phyloP scores from a whole-genome alignment of 2,888 invertebrate species.

The Drosophila villosipedis region DNA sequence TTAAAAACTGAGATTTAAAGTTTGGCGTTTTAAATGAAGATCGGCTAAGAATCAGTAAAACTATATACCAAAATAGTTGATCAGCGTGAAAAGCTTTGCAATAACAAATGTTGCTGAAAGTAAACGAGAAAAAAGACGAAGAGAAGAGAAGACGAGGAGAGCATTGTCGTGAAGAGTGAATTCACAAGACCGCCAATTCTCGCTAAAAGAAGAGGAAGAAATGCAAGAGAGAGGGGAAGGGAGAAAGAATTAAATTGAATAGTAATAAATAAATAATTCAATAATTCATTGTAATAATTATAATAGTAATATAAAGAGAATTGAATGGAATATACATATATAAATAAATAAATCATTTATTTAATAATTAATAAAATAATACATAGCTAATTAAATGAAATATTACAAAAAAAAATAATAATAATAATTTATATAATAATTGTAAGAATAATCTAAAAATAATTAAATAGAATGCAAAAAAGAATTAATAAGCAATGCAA shows the following conservation, averaged over 20 bases:
- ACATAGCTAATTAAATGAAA: neutral
- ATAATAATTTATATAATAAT: neutral
- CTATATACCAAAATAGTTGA: neutral
- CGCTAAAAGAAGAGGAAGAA: neutral
- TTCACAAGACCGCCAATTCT: neutral
- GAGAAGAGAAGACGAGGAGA: neutral
- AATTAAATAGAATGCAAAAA: neutral
- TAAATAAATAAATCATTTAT: neutral
- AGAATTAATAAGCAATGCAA: neutral
- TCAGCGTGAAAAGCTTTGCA: neutral
- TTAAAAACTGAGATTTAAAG: neutral
- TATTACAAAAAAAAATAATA: neutral
- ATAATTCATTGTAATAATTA: neutral
- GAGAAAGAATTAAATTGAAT: no score
- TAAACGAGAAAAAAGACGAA: neutral
- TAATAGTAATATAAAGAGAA: neutral
- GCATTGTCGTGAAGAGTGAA: neutral
- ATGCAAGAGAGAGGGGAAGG: neutral
- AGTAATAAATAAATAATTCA: neutral
- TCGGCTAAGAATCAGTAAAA: neutral
- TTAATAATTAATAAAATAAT: neutral
- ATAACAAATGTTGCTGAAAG: neutral
- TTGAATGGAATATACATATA: neutral
- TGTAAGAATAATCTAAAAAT: neutral
- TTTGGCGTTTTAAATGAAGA: neutral